Evolutionary conservation across 2,888 invertebrate genomes (phyloP).

Genomic region (Pherbina coryleti): DNA sequence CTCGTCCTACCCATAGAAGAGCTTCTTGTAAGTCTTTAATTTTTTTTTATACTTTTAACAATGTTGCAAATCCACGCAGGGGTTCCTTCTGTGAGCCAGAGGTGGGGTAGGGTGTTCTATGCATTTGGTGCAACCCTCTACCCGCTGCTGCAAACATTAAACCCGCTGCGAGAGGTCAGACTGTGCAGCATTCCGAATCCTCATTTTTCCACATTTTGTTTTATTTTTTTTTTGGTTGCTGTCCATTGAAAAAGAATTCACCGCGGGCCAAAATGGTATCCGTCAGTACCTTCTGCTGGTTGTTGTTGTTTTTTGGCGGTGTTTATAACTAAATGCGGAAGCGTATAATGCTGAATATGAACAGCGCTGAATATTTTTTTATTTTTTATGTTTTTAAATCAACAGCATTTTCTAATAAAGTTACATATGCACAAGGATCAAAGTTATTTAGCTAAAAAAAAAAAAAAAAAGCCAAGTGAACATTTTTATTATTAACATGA

Average conservation of each 20-base stretch:
- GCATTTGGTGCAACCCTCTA: background rate
- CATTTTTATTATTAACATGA: slow-evolving; percentile 28
- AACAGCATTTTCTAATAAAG: slow-evolving; percentile 33
- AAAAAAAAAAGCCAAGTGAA: slow-evolving; percentile 25
- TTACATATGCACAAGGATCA: slow-evolving; percentile 27
- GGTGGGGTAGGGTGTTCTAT: too few relatives aligned
- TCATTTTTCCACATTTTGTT: background rate
- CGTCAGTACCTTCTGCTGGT: slow-evolving; percentile 48
- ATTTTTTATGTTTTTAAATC: slow-evolving; percentile 35
- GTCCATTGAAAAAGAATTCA: background rate
- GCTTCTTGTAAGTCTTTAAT: slow-evolving; percentile 20
- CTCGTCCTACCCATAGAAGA: background rate
- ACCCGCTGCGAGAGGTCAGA: slow-evolving; percentile 6
- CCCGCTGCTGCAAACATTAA: background rate
- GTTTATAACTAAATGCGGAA: slow-evolving; percentile 30
- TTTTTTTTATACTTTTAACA: slow-evolving; percentile 1
- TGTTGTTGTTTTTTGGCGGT: slow-evolving; percentile 40
- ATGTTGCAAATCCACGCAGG: slow-evolving; percentile 21
- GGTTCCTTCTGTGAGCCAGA: background rate
- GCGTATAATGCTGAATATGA: slow-evolving; percentile 48
- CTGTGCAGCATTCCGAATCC: background rate
- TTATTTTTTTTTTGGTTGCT: background rate
- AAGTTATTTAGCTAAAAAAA: slow-evolving; percentile 29
- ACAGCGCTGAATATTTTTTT: slow-evolving; percentile 49
- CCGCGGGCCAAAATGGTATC: slow-evolving; percentile 60